These are phyloP conservation scores for Eonycteris spelaea DNA, from an alignment of 2,113 vertebrate species.

Conservation along the genomic window DNA sequence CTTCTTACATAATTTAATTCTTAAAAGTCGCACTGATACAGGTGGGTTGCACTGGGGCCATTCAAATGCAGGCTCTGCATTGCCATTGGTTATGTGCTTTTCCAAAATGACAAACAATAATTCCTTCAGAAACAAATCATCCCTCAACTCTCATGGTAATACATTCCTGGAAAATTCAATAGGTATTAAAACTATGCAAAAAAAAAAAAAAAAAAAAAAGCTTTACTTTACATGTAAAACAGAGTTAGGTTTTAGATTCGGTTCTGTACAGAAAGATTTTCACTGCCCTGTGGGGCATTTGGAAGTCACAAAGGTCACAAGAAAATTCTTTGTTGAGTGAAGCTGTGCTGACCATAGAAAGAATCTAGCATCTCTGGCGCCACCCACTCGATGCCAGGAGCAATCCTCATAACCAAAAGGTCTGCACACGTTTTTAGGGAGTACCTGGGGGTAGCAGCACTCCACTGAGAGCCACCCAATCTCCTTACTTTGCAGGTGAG, in stretches of 20 bases:
- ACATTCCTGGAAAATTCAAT: neutral
- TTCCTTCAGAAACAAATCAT: neutral
- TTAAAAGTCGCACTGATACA: neutral
- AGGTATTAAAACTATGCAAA: neutral
- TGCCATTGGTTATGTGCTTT: neutral
- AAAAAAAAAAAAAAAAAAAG: neutral
- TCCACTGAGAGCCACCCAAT: neutral
- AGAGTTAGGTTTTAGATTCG: neutral
- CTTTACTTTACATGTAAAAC: neutral
- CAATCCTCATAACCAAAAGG: neutral
- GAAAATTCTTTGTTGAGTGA: neutral
- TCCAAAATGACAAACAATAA: neutral
- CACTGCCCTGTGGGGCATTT: neutral
- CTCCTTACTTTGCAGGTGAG: neutral
- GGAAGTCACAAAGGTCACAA: neutral
- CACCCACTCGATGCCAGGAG: neutral
- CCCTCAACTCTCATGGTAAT: neutral
- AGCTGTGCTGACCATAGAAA: neutral
- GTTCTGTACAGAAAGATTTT: neutral
- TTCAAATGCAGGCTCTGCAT: neutral
- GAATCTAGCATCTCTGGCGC: neutral
- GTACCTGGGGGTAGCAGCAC: neutral
- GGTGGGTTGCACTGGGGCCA: neutral
- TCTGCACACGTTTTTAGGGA: neutral
- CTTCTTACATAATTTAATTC: neutral